These are phyloP conservation scores for Onychostruthus taczanowskii DNA, from an alignment of 2,113 vertebrate genomes.

Conservation along the genomic window DNA sequence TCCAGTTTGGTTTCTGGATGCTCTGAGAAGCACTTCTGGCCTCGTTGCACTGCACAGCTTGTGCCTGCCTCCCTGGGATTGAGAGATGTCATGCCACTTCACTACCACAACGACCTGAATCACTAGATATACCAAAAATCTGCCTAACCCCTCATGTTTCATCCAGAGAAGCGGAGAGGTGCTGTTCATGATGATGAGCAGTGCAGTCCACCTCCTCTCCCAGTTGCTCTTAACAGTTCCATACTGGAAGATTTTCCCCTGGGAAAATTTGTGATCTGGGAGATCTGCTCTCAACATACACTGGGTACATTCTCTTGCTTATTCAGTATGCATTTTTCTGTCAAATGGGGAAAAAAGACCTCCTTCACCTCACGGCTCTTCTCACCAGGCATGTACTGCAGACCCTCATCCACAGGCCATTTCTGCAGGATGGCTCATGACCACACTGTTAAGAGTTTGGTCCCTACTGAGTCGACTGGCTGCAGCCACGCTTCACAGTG, in stretches of 20 bases:
- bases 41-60: background rate
- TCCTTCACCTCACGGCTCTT: background rate
- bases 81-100: background rate
- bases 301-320: background rate
- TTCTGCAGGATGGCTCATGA: background rate
- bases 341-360: background rate
- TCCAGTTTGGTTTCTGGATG: background rate
- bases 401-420: background rate
- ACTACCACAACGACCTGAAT: background rate
- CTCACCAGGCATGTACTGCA: background rate
- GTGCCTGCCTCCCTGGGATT: background rate
- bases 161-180: background rate
- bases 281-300: background rate
- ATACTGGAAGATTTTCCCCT: background rate
- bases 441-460: background rate
- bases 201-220: background rate
- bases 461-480: background rate
- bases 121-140: background rate
- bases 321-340: background rate
- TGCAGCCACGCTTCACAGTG: background rate
- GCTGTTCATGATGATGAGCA: background rate
- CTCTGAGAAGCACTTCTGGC: background rate
- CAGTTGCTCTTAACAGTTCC: background rate
- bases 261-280: background rate
- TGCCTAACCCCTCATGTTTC: background rate